Conservation (phyloP, 2,113 vertebrate genomes). For the Fregetta grallaria region DNA sequence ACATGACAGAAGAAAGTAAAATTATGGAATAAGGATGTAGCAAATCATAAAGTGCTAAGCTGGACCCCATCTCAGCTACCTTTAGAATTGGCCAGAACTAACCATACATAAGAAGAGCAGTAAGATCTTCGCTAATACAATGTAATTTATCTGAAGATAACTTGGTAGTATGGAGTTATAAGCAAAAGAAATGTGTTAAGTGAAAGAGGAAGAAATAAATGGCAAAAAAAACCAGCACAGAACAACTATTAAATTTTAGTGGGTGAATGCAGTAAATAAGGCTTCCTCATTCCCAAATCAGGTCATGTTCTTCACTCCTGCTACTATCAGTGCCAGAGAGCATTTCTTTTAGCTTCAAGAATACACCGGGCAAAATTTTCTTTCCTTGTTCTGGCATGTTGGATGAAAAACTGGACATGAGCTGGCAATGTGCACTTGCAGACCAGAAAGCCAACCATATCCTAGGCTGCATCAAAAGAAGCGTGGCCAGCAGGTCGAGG, state of each 20-base stretch:
- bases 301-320: not conserved
- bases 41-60: not conserved
- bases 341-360: not conserved
- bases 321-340: not conserved
- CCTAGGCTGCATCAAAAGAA: not conserved
- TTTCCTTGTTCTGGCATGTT: not conserved
- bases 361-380: not conserved
- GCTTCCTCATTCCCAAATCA: not conserved
- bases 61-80: not conserved
- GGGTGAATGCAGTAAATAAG: not conserved
- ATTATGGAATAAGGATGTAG: not conserved
- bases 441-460: not conserved
- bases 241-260: not conserved
- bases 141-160: not conserved
- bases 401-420: not conserved
- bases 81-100: not conserved
- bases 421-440: fast-evolving
- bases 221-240: not conserved
- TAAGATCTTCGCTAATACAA: not conserved
- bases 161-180: not conserved
- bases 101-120: not conserved
- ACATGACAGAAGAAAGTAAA: not conserved
- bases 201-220: not conserved
- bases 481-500: not conserved
- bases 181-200: not conserved